These are phyloP conservation scores for Oasisia sp. DNA, from an alignment of 2,888 invertebrate genomes.

Conservation along the genomic window DNA sequence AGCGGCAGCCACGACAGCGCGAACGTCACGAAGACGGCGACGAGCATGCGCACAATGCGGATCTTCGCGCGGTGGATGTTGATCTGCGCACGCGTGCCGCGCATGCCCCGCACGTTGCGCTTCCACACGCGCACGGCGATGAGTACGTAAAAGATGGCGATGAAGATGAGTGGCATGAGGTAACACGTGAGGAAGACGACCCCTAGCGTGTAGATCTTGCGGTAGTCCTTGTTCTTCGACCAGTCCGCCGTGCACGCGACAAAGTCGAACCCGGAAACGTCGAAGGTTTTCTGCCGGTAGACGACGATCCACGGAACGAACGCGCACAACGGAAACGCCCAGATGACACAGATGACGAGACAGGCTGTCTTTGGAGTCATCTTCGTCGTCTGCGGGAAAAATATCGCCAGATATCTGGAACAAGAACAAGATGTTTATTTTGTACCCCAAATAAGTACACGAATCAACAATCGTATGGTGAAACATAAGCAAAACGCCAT, in stretches of 20 bases:
- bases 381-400: conserved; percentile 37
- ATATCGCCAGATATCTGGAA: conserved; percentile 43
- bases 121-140: conserved; percentile 38
- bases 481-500: no score
- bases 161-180: conserved; percentile 37
- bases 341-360: conserved; percentile 37
- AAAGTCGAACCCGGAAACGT: conserved; percentile 22
- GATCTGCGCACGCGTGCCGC: conserved; percentile 32
- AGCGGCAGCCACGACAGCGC: conserved; percentile 39
- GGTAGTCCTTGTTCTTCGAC: background rate
- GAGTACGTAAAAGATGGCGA: conserved; percentile 37
- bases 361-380: conserved; percentile 33
- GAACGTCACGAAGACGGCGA: conserved; percentile 36
- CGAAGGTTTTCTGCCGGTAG: conserved; percentile 35
- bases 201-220: conserved; percentile 32
- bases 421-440: no score
- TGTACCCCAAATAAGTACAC: no score
- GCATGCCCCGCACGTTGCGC: conserved; percentile 35
- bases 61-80: conserved; percentile 38
- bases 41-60: conserved; percentile 38
- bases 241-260: conserved; percentile 27
- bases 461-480: no score
- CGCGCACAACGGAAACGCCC: conserved; percentile 38
- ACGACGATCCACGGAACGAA: conserved; percentile 42
- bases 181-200: conserved; percentile 39